Percentiles rank a stretch among this genome's conserved stretches.
Conservation (phyloP, 1,140 invertebrate species). For the Goniozus legneri region DNA sequence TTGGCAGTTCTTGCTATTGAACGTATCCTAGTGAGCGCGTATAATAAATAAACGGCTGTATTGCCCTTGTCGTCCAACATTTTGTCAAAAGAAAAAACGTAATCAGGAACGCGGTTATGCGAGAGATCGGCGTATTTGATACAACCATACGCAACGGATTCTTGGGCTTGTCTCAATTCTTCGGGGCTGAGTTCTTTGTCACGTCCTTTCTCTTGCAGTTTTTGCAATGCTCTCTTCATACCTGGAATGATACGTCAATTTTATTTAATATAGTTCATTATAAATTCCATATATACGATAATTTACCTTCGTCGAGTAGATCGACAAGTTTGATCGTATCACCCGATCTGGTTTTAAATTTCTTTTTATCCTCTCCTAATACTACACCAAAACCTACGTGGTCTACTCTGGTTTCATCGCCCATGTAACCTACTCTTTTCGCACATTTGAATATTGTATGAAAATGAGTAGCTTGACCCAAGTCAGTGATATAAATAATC, state of each 20-base stretch:
- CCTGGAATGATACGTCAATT: conserved; percentile 49
- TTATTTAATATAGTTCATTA: not conserved
- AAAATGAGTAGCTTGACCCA: conserved; percentile 87
- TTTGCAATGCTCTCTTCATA: conserved; percentile 76
- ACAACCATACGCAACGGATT: conserved; percentile 95
- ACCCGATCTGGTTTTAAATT: conserved; percentile 98
- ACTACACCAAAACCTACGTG: conserved; percentile 97
- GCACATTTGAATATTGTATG: conserved; percentile 71
- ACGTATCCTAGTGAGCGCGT: conserved; percentile 91
- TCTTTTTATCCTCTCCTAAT: conserved; percentile 97
- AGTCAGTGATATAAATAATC: conserved; percentile 93
- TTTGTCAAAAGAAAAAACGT: conserved; percentile 98
- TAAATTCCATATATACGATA: not conserved
- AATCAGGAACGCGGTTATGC: conserved; percentile 91
- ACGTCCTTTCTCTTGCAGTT: conserved; percentile 86
- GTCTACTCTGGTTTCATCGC: conserved; percentile 68
- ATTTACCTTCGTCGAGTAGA: conserved; percentile 86
- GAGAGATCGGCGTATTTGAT: conserved; percentile 98
- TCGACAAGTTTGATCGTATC: conserved; percentile 90
- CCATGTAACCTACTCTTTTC: conserved; percentile 67
- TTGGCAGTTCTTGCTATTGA: conserved; percentile 84
- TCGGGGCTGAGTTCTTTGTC: conserved; percentile 81
- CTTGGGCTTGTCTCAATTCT: conserved; percentile 81
- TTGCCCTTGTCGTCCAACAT: conserved; percentile 99
- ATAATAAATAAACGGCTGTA: conserved; percentile 96